Evolutionary conservation across 2,888 invertebrate species (phyloP), one percentile per base, ranked within the genome.

Genomic region (Hetaerina titia): DNA sequence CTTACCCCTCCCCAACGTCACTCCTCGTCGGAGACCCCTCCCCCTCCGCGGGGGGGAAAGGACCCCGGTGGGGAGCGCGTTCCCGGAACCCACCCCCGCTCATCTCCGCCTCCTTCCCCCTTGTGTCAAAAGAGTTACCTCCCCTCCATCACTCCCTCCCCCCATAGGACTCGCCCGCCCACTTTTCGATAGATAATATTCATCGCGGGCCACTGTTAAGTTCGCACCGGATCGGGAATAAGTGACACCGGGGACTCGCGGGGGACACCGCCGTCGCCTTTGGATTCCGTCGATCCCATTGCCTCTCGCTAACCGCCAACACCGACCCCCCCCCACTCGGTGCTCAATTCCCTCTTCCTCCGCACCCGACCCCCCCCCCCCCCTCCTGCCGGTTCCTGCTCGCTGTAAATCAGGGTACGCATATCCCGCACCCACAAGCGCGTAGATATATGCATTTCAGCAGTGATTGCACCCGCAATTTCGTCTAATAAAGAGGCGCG

Each of bases 131-230:
- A 22, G 56, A n/a, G n/a, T 89, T 56, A 89, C 8, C 69, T 7
- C 7, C 69, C 15, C 69, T 13, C 5, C 69, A 69, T n/a, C 13
- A 22, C 69, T 69, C 69, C 69, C 69, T n/a, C n/a, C 13, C 69
- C 8, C 69, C 69, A 7, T 0, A 0, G 6, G 22, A 11, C n/a
- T 69, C 56, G n/a, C 89, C 69, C 89, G 89, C 89, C 57, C 56
- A 89, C 56, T 58, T 58, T 19, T 57, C 89, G 57, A 89, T 89
- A 56, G 58, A 89, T 89, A 89, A 89, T 58, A 89, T 58, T 81
- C 81, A 81, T 31, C 81, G 81, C 81, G 81, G 81, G 25, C 81
- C 81, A 81, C 81, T 81, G 81, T 31, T 7, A 81, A 31, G 81
- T 81, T 31, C 81, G 81, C 81, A 31, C 69, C 69, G 69, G 69